Evolutionary conservation across 2,113 vertebrate species (phyloP), one percentile per base, ranked within the genome.

Genomic region (Strix uralensis): DNA sequence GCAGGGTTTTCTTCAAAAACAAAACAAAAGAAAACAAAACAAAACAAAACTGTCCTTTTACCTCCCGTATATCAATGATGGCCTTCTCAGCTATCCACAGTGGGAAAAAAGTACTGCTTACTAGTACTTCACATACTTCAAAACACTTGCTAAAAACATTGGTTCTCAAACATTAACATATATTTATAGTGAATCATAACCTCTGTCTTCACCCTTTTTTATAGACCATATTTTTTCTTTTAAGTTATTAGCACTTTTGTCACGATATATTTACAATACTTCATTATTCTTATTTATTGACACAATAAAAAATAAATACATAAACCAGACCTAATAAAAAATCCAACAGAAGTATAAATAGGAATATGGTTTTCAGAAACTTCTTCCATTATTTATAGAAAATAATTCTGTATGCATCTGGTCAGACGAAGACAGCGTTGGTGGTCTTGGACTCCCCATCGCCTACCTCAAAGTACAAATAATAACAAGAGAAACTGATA

Each of bases 371-470:
- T 94, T 92, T 88, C 72, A 96, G 81, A 96, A 87, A 32, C 36
- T 79, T 81, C 52, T 88, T 85, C 70, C 67, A 42, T 79, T 95
- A 94, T 93, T 96, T 97, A 79, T 67, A 96, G 91, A 95, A 96
- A 97, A 96, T 89, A 92, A 81, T 69, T 93, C 70, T 81, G 85
- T 61, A 89, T 94, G 75, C 96, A 95, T 96, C 93, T 97, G 95
- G 94, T 95, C 75, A 92, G 73, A 93, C 3, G n/a, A 58, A 91
- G 72, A 90, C 88, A 83, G 49, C 6, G 65, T 88, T 97, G 97
- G 97, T 98, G 97, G 97, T 97, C 97, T 94, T 95, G 80, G 77
- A 96, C 75, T 94, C 59, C 40, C 72, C 69, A 89, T 54, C 3
- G 5, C 73, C 90, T 92, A 93, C 93, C 91, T 96, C 95, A 27